Evolutionary conservation across 2,113 vertebrate species (phyloP).

Genomic region (Platycercus adscitus): DNA sequence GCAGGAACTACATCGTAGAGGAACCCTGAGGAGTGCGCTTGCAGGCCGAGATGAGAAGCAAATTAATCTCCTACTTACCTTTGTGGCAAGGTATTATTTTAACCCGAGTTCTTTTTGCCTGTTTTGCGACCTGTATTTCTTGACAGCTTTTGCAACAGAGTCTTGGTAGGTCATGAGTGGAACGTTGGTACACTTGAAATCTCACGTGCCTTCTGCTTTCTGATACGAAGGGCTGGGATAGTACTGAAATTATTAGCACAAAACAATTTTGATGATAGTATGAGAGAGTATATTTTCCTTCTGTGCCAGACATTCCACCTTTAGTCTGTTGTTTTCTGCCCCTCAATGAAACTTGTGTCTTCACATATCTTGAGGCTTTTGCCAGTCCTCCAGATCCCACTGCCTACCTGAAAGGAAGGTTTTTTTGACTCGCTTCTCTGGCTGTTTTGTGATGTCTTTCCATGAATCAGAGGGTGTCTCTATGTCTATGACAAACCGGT

Average conservation of each 20-base stretch:
- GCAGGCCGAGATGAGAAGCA: slow-evolving; percentile 91
- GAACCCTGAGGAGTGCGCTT: slow-evolving; percentile 92
- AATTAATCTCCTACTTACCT: slow-evolving; percentile 84
- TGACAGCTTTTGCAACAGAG: not conserved
- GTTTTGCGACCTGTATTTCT: not conserved
- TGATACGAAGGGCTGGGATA: not conserved
- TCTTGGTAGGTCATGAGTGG: accelerated
- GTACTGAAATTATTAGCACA: not conserved
- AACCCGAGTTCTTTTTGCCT: not conserved
- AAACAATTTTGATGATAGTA: not conserved
- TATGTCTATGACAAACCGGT: not conserved
- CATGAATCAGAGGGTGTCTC: not conserved
- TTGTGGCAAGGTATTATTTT: slow-evolving; percentile 86
- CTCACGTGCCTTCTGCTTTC: not conserved
- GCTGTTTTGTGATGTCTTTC: not conserved
- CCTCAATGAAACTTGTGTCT: not conserved
- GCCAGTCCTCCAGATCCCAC: not conserved
- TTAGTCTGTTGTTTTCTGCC: not conserved
- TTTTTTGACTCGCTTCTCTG: not conserved
- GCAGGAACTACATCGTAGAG: slow-evolving; percentile 92
- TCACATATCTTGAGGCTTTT: not conserved
- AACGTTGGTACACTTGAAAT: not conserved
- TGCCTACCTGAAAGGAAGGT: not conserved
- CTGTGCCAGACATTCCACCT: not conserved
- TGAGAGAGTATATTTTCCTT: not conserved